Evolutionary conservation across 1,140 invertebrate genomes (phyloP).

Genomic region (Tyrophagus putrescentiae): DNA sequence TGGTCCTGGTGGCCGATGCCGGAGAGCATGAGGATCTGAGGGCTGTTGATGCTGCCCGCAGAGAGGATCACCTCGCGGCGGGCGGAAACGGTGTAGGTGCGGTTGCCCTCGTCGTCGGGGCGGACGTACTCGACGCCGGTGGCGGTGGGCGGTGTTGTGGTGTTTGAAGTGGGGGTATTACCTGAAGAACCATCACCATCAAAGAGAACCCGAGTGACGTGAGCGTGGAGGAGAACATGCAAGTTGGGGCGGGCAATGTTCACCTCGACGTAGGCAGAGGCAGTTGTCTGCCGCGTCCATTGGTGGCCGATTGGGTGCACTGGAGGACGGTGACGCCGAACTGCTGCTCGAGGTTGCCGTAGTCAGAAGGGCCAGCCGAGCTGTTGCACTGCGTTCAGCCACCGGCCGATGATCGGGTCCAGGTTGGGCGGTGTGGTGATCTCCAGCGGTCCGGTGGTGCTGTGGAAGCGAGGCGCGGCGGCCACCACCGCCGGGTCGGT

Average conservation of each 20-base stretch:
- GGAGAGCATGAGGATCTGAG: too few species aligned
- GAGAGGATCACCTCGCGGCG: too few species aligned
- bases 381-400: not conserved
- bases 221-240: slow-evolving; percentile 62
- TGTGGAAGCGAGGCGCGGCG: not conserved
- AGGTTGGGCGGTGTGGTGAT: not conserved
- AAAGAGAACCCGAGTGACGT: slow-evolving; percentile 65
- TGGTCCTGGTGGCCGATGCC: too few species aligned
- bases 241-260: slow-evolving; percentile 61
- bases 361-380: not conserved
- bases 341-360: not conserved
- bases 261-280: slow-evolving; percentile 71
- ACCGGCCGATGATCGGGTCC: not conserved
- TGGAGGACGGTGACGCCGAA: not conserved
- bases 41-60: too few species aligned
- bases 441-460: slow-evolving; percentile 15
- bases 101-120: too few species aligned
- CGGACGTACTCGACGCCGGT: too few species aligned
- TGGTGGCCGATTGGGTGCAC: slow-evolving; percentile 45
- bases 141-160: too few species aligned
- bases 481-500: slow-evolving; percentile 60
- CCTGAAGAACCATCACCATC: too few species aligned
- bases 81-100: too few species aligned
- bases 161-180: too few species aligned
- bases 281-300: slow-evolving; percentile 71